Percentiles rank a stretch among this genome's conserved stretches.
These are phyloP conservation scores for Maylandia zebra DNA, from an alignment of 2,113 vertebrate species.

Conservation along the genomic window DNA sequence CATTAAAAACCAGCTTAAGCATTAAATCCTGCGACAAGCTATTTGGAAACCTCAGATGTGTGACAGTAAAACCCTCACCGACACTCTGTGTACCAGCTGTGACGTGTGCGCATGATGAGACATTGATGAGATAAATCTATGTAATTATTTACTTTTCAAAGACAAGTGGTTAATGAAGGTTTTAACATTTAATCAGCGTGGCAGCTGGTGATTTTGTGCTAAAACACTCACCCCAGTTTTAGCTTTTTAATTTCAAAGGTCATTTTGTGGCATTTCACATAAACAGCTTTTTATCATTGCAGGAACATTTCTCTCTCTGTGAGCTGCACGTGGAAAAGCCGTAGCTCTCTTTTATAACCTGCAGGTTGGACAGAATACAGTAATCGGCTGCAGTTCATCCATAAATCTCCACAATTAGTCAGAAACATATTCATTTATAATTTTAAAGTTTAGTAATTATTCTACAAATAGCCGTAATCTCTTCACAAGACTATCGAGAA, in stretches of 20 bases:
- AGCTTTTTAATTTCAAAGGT: background rate
- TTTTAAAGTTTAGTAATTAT: background rate
- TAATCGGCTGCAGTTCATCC: background rate
- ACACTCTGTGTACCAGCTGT: background rate
- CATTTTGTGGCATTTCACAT: background rate
- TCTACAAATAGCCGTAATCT: background rate
- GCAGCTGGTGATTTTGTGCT: background rate
- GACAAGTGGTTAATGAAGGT: background rate
- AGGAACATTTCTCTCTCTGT: background rate
- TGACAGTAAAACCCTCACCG: background rate
- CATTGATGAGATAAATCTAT: background rate
- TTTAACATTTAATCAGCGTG: conserved; percentile 40
- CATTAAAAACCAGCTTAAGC: background rate
- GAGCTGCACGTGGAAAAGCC: background rate
- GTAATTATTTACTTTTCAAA: background rate
- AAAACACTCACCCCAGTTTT: background rate
- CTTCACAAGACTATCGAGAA: background rate
- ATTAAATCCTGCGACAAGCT: background rate
- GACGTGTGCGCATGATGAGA: background rate
- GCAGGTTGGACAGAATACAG: background rate
- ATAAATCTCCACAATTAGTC: background rate
- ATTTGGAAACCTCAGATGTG: background rate
- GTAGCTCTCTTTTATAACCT: background rate
- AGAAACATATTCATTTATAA: background rate
- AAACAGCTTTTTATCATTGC: background rate